These are phyloP conservation scores for Danaus chrysippus DNA, from an alignment of 2,888 invertebrate genomes.

Conservation along the genomic window DNA sequence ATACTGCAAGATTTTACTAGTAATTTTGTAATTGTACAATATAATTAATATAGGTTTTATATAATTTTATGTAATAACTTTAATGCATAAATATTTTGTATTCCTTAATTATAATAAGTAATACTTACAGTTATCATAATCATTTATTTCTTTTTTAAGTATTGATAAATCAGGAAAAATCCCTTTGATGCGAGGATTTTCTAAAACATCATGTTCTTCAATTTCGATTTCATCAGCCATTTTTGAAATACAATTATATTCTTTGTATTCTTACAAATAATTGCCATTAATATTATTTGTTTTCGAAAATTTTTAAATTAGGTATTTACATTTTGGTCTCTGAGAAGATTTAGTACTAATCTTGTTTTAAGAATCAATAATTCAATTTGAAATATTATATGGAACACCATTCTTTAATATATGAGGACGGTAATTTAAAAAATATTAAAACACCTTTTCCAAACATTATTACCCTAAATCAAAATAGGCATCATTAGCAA, in stretches of 20 bases:
- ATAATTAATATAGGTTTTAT: no score
- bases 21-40: no score
- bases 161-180: slow-evolving; percentile 57
- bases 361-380: no score
- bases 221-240: slow-evolving; percentile 58
- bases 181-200: slow-evolving; percentile 49
- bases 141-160: slow-evolving; percentile 47
- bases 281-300: not conserved
- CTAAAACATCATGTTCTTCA: slow-evolving; percentile 61
- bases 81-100: no score
- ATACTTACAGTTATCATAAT: slow-evolving; percentile 43
- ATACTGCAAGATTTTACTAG: not conserved
- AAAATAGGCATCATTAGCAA: no score
- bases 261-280: not conserved
- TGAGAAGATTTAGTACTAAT: no score
- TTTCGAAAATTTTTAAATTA: slow-evolving; percentile 1
- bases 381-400: no score
- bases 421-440: no score
- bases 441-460: no score
- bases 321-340: not conserved
- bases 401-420: no score
- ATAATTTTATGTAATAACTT: no score
- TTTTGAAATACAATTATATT: slow-evolving; percentile 23
- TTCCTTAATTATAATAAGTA: not conserved
- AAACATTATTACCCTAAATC: no score